These are phyloP conservation scores for Tretioscincus oriximinensis DNA, from an alignment of 2,113 vertebrate species.

Conservation along the genomic window DNA sequence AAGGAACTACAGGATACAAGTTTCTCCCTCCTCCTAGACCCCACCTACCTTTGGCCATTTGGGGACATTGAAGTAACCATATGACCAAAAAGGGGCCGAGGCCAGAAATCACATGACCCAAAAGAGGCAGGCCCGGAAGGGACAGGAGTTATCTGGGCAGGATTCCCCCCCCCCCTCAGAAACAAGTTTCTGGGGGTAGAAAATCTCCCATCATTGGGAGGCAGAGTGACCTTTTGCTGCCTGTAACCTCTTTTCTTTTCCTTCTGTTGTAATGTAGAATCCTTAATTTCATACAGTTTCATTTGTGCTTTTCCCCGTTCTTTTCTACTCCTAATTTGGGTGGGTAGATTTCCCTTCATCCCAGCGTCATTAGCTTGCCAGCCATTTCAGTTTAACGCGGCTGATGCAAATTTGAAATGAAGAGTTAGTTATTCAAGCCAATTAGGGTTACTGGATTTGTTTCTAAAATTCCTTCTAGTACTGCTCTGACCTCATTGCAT, in stretches of 20 bases:
- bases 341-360: conserved; percentile 18
- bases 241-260: background rate
- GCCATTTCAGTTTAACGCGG: conserved; percentile 4
- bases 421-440: conserved; percentile 7
- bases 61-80: too few relatives aligned
- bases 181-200: too few relatives aligned
- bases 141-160: too few relatives aligned
- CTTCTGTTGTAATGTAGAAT: background rate
- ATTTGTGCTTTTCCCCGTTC: background rate
- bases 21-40: too few relatives aligned
- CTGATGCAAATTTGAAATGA: conserved; percentile 13
- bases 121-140: too few relatives aligned
- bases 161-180: too few relatives aligned
- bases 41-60: too few relatives aligned
- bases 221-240: background rate
- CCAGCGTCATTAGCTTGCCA: background rate
- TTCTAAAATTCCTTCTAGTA: background rate
- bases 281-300: conserved; percentile 9
- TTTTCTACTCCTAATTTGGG: conserved; percentile 18
- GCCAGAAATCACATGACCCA: too few relatives aligned
- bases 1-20: too few relatives aligned
- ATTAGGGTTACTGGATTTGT: background rate
- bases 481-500: background rate
- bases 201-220: too few relatives aligned
- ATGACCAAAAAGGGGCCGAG: too few relatives aligned